These are phyloP conservation scores for Streblospio benedicti DNA, from an alignment of 1,140 invertebrate species.

Conservation along the genomic window DNA sequence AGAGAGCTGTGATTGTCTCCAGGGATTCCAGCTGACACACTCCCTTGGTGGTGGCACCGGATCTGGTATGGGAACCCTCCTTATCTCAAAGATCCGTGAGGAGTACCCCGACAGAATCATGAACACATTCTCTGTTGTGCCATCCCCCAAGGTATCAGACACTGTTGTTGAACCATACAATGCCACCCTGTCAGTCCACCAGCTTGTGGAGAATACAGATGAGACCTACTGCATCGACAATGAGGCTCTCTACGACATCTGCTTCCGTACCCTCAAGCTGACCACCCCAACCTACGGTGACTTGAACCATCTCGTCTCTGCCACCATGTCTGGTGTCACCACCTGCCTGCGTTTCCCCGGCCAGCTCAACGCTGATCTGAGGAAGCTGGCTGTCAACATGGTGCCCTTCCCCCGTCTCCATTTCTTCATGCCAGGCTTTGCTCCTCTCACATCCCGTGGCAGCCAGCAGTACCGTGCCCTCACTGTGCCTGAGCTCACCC, in stretches of 20 bases:
- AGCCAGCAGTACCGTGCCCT: constrained; percentile 50
- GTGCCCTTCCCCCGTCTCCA: constrained; percentile 89
- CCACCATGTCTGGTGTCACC: constrained; percentile 78
- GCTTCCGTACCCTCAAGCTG: constrained; percentile 44
- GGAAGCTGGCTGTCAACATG: constrained; percentile 96
- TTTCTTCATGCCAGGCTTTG: constrained; percentile 88
- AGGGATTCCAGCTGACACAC: constrained; percentile 30
- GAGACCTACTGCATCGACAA: constrained; percentile 42
- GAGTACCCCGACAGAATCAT: constrained; percentile 78
- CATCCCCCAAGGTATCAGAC: constrained; percentile 76
- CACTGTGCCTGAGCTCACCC: constrained; percentile 49
- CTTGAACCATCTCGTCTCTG: constrained; percentile 52
- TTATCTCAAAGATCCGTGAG: constrained; percentile 54
- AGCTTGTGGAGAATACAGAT: constrained; percentile 52
- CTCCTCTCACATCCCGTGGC: constrained; percentile 56
- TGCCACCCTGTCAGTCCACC: constrained; percentile 43
- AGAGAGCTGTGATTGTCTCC: constrained; percentile 48
- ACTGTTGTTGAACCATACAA: constrained; percentile 73
- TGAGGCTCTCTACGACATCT: constrained; percentile 41
- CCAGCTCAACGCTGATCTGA: constrained; percentile 64
- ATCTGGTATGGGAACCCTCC: constrained; percentile 53
- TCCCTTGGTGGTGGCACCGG: constrained; percentile 39
- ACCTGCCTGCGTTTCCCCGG: constrained; percentile 56
- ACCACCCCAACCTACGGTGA: constrained; percentile 57
- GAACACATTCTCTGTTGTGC: constrained; percentile 83